Conservation (phyloP, 1,140 invertebrate genomes). For the Cataglyphis hispanica region DNA sequence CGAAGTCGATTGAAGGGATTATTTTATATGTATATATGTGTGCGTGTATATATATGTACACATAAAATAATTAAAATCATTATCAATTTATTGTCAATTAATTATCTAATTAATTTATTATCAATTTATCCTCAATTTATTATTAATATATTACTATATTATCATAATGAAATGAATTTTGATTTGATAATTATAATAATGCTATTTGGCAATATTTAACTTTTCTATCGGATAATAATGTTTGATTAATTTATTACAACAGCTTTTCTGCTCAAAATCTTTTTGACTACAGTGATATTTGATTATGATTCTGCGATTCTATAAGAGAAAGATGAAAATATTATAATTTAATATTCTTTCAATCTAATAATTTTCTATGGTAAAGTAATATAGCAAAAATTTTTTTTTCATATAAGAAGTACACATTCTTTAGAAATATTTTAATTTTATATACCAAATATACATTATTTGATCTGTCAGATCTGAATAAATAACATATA, state of each 20-base stretch:
- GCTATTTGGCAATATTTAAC: background rate
- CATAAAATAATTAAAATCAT: too few species aligned
- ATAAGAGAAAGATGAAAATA: background rate
- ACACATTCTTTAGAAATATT: background rate
- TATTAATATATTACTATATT: background rate
- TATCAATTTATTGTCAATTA: too few species aligned
- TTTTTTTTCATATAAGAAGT: background rate
- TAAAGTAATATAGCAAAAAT: background rate
- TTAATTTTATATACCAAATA: background rate
- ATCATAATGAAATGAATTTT: background rate
- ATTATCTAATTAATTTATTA: background rate
- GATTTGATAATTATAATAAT: conserved; percentile 15
- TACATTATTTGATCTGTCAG: background rate
- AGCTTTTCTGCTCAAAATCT: background rate
- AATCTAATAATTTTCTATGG: background rate
- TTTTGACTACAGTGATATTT: background rate
- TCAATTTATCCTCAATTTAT: background rate
- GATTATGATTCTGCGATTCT: background rate
- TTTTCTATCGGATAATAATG: background rate
- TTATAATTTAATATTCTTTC: background rate
- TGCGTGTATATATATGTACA: too few species aligned
- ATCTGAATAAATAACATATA: background rate
- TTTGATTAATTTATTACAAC: background rate
- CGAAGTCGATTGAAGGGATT: background rate
- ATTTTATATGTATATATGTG: background rate